Percentiles rank a stretch among this genome's conserved stretches.
Conservation (phyloP, 2,797 vertebrate genomes). For the Chiloscyllium punctatum region DNA sequence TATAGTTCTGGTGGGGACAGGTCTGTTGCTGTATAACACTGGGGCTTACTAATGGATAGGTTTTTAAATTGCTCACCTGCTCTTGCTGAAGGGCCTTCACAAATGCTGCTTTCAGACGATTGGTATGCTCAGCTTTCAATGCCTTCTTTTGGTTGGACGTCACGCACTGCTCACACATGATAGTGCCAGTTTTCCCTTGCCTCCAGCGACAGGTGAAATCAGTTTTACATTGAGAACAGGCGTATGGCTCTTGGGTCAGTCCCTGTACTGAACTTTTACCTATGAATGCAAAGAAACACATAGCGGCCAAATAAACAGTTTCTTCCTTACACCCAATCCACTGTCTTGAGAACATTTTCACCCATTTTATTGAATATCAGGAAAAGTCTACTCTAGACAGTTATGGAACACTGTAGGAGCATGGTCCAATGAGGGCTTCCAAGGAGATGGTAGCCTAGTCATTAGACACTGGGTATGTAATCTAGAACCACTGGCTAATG, state of each 20-base stretch:
- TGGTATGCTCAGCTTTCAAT: constrained; percentile 92
- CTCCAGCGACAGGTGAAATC: constrained; percentile 98
- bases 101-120: constrained; percentile 88
- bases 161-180: constrained; percentile 96
- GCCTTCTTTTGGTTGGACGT: constrained; percentile 93
- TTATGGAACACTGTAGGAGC: not conserved
- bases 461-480: too few species aligned
- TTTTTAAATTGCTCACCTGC: constrained; percentile 27
- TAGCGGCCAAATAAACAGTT: not conserved
- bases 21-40: not conserved
- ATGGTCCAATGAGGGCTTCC: not conserved
- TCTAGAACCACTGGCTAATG: too few species aligned
- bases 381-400: not conserved
- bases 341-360: not conserved
- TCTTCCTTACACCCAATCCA: not conserved
- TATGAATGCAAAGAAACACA: constrained; percentile 39
- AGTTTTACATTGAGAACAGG: constrained; percentile 90
- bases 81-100: constrained; percentile 97
- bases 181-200: constrained; percentile 81
- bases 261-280: constrained; percentile 65
- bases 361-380: not conserved
- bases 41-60: not conserved
- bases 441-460: too few species aligned
- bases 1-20: not conserved
- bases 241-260: constrained; percentile 78